phyloP scores from a whole-genome alignment of 2,113 vertebrate species.

The Chionomys nivalis region DNA sequence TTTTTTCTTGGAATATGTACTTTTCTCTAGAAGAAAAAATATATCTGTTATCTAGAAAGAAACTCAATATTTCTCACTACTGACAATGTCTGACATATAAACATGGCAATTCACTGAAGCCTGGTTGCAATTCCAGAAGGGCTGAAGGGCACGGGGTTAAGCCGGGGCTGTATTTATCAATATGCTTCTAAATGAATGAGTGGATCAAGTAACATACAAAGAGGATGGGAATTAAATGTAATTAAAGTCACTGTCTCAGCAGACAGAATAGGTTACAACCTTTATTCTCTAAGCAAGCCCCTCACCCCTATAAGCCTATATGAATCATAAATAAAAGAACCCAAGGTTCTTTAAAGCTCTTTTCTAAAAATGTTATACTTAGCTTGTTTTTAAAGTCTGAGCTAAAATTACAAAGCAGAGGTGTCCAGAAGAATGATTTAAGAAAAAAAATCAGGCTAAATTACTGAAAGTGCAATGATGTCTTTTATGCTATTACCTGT shows the following conservation, averaged over 20 bases:
- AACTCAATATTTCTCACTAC: constrained; percentile 57
- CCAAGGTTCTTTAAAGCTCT: not conserved
- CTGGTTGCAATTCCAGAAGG: constrained; percentile 73
- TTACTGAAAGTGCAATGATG: not conserved
- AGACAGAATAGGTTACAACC: constrained; percentile 72
- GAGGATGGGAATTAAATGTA: constrained; percentile 77
- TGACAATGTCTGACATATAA: constrained; percentile 66
- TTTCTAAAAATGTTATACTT: constrained; percentile 18
- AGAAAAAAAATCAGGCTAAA: constrained; percentile 53
- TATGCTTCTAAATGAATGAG: constrained; percentile 77
- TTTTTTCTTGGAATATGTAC: constrained; percentile 56
- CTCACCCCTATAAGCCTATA: constrained; percentile 40
- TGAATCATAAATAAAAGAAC: constrained; percentile 65
- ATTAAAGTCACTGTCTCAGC: constrained; percentile 81
- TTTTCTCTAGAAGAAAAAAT: constrained; percentile 63
- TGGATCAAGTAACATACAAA: constrained; percentile 76
- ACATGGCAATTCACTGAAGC: constrained; percentile 58
- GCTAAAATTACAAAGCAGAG: constrained; percentile 46
- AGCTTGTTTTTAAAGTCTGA: constrained; percentile 1
- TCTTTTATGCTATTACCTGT: not conserved
- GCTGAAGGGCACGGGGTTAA: constrained; percentile 76
- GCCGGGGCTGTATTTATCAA: constrained; percentile 73
- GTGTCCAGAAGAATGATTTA: not conserved
- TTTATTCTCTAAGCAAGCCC: constrained; percentile 65
- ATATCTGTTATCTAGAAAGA: constrained; percentile 38